Evolutionary conservation across 2,888 invertebrate species (phyloP).

Genomic region (Phaedon cochleariae): DNA sequence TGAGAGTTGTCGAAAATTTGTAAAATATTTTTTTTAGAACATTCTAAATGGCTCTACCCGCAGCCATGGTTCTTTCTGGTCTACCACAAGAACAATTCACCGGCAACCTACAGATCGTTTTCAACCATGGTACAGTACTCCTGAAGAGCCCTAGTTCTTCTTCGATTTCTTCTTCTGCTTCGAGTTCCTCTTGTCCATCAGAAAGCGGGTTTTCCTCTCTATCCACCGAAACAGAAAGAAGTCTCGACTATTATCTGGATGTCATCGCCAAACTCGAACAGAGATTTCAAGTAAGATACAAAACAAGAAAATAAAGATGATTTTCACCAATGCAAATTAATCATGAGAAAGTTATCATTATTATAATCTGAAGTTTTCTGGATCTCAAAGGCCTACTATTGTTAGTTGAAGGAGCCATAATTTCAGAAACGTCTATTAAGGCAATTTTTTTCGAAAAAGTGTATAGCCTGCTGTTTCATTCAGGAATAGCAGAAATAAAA

Average conservation of each 20-base stretch:
- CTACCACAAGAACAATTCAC: conserved; percentile 37
- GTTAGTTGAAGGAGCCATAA: too few species aligned
- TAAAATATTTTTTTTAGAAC: conserved; percentile 1
- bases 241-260: conserved; percentile 32
- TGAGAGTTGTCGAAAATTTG: too few species aligned
- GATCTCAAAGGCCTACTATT: too few species aligned
- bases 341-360: too few species aligned
- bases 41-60: conserved; percentile 40
- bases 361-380: too few species aligned
- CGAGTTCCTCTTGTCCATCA: conserved; percentile 22
- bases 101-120: conserved; percentile 31
- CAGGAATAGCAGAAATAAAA: too few species aligned
- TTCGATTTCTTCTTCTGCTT: conserved; percentile 16
- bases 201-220: conserved; percentile 37
- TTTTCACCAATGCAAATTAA: too few species aligned
- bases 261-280: conserved; percentile 33
- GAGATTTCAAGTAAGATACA: conserved; percentile 25
- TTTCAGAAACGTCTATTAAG: too few species aligned
- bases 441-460: too few species aligned
- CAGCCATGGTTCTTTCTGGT: conserved; percentile 44
- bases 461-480: too few species aligned
- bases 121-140: conserved; percentile 37
- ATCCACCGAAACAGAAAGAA: conserved; percentile 16
- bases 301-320: too few species aligned
- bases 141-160: conserved; percentile 36